phyloP scores from a whole-genome alignment of 2,888 invertebrate genomes.

The Altica lythri region DNA sequence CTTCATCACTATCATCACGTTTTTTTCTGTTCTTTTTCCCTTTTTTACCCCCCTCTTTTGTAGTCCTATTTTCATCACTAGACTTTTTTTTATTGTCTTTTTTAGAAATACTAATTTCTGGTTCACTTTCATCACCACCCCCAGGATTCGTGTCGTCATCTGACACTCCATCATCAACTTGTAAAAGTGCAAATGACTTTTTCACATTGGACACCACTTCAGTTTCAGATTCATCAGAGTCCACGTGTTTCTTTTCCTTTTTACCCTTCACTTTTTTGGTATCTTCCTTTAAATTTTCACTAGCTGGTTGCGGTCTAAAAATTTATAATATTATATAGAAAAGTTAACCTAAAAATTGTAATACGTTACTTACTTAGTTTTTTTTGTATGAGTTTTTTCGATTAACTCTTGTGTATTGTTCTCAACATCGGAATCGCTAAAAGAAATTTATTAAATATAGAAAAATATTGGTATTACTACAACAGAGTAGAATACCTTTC shows the following conservation, averaged over 20 bases:
- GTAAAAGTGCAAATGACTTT: constrained; percentile 66
- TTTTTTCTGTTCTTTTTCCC: constrained; percentile 75
- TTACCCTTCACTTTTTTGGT: constrained; percentile 45
- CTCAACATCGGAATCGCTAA: constrained; percentile 67
- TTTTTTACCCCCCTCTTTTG: constrained; percentile 64
- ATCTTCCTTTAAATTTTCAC: constrained; percentile 13
- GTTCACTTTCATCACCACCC: constrained; percentile 51
- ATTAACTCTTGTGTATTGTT: constrained; percentile 46
- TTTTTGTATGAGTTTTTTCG: constrained; percentile 49
- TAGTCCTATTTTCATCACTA: constrained; percentile 54
- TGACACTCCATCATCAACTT: constrained; percentile 67
- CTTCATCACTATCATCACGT: constrained; percentile 78
- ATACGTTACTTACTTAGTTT: constrained; percentile 47
- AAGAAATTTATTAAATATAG: too few species aligned
- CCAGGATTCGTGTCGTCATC: constrained; percentile 50
- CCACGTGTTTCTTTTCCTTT: constrained; percentile 46
- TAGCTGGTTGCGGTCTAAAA: constrained; percentile 10
- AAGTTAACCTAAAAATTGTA: constrained; percentile 44
- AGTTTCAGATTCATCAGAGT: constrained; percentile 54
- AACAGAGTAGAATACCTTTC: constrained; percentile 63
- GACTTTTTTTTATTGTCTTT: constrained; percentile 55
- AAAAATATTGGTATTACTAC: constrained; percentile 48
- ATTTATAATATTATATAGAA: constrained; percentile 14
- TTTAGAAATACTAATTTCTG: constrained; percentile 54
- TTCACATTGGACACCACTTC: constrained; percentile 55